Percentiles rank a stretch among this genome's conserved stretches.
Conservation (phyloP, 1,140 invertebrate species). For the Drosophila carrolli region DNA sequence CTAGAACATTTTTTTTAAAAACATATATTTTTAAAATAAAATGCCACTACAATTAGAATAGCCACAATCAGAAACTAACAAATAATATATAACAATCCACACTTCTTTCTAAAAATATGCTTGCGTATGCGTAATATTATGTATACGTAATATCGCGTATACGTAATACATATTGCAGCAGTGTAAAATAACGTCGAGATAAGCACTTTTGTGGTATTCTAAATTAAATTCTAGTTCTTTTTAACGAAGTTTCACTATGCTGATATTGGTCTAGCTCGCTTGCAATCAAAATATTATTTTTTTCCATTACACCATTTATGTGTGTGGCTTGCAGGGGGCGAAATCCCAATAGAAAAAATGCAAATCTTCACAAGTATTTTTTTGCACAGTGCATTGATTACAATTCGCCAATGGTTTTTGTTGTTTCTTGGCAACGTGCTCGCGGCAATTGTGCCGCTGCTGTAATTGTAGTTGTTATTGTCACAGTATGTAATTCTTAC, state of each 20-base stretch:
- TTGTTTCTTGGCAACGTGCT: conserved; percentile 54
- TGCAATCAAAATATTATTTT: conserved; percentile 27
- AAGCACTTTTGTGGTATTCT: neutral
- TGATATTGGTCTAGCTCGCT: conserved; percentile 21
- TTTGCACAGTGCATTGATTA: conserved; percentile 48
- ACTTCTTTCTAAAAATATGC: neutral
- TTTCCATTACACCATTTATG: conserved; percentile 29
- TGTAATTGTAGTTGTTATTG: conserved; percentile 41
- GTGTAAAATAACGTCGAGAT: too few relatives aligned
- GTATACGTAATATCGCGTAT: conserved; percentile 2
- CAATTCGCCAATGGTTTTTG: conserved; percentile 35
- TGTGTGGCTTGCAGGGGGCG: conserved; percentile 1
- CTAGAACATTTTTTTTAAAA: too few relatives aligned
- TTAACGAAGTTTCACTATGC: neutral
- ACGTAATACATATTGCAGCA: neutral
- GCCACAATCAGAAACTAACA: too few relatives aligned
- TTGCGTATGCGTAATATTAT: conserved; percentile 5
- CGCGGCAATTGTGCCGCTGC: conserved; percentile 24
- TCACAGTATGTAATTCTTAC: conserved; percentile 32
- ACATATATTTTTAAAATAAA: too few relatives aligned
- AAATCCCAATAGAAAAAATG: conserved; percentile 31
- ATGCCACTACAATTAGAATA: too few relatives aligned
- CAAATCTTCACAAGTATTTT: conserved; percentile 49
- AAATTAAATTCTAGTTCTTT: neutral
- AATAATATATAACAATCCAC: too few relatives aligned